Evolutionary conservation across 1,140 invertebrate genomes (phyloP).

Genomic region (Atopsyche davidsoni): DNA sequence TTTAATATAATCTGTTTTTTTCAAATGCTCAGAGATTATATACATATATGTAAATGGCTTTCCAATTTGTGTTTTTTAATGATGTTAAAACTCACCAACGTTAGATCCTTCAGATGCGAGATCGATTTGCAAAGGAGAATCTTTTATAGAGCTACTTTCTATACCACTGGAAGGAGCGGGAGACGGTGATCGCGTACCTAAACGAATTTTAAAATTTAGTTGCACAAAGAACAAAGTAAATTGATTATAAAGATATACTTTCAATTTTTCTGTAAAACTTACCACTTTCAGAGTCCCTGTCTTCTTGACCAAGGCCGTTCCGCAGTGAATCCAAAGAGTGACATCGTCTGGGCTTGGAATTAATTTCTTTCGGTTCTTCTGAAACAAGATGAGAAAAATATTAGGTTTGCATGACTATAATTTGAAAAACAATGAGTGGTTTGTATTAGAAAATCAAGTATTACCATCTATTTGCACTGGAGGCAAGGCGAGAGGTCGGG

Average conservation of each 20-base stretch:
- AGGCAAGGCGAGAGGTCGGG: constrained; percentile 25
- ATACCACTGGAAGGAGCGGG: constrained; percentile 84
- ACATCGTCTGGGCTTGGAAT: constrained; percentile 39
- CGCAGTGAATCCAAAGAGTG: constrained; percentile 45
- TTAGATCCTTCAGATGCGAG: constrained; percentile 56
- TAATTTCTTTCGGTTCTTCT: constrained; percentile 42
- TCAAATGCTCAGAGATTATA: too few relatives aligned
- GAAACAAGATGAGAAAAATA: constrained; percentile 11
- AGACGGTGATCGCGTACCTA: constrained; percentile 69
- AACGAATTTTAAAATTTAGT: constrained; percentile 2
- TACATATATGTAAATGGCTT: too few relatives aligned
- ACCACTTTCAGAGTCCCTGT: constrained; percentile 46
- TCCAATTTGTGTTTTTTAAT: neutral
- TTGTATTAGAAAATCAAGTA: neutral
- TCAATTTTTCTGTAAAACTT: constrained; percentile 19
- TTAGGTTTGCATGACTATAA: neutral
- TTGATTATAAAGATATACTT: neutral
- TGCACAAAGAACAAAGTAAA: neutral
- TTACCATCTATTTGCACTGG: constrained; percentile 24
- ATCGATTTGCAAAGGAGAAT: constrained; percentile 89
- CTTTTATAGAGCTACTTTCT: constrained; percentile 82
- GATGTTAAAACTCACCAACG: constrained; percentile 44
- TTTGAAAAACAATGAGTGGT: neutral
- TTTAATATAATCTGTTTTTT: neutral
- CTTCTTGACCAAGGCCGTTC: constrained; percentile 38